Percentiles rank a stretch among this genome's conserved stretches.
phyloP scores from a whole-genome alignment of 1,140 invertebrate species.

The Drosophila kanapiae region DNA sequence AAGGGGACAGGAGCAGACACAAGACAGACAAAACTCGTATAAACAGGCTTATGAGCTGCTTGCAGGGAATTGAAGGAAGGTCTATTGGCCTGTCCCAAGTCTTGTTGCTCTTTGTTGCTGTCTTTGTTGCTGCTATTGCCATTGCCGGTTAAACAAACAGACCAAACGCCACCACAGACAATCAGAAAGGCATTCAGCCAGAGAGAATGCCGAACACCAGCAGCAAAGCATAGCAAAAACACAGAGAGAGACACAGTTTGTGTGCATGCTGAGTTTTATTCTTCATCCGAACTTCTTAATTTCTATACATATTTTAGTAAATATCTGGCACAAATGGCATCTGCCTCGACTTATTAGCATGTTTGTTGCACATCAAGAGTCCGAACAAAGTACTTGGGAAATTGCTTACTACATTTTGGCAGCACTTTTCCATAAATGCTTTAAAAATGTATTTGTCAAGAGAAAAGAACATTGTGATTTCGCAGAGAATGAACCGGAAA shows the following conservation, averaged over 20 bases:
- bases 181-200: slow-evolving; percentile 59
- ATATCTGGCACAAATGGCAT: slow-evolving; percentile 26
- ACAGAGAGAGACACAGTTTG: background rate
- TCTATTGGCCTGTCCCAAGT: slow-evolving; percentile 15
- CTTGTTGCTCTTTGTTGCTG: slow-evolving; percentile 22
- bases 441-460: background rate
- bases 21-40: slow-evolving; percentile 26
- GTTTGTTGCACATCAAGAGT: background rate
- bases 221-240: slow-evolving; percentile 17
- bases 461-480: too few relatives aligned
- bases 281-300: slow-evolving; percentile 35
- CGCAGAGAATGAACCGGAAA: background rate
- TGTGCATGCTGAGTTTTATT: background rate
- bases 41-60: slow-evolving; percentile 42
- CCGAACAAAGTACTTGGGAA: background rate
- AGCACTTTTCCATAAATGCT: background rate
- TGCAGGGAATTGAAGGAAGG: slow-evolving; percentile 16
- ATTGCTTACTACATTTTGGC: background rate
- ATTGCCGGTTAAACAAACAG: slow-evolving; percentile 60
- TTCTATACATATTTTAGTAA: slow-evolving; percentile 60
- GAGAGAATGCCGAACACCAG: slow-evolving; percentile 48
- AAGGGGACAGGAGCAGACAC: slow-evolving; percentile 9
- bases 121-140: slow-evolving; percentile 33
- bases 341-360: background rate
- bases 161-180: slow-evolving; percentile 55